Percentiles rank a stretch among this genome's conserved stretches.
Conservation (phyloP, 2,888 invertebrate species). For the Drosophila histrio region DNA sequence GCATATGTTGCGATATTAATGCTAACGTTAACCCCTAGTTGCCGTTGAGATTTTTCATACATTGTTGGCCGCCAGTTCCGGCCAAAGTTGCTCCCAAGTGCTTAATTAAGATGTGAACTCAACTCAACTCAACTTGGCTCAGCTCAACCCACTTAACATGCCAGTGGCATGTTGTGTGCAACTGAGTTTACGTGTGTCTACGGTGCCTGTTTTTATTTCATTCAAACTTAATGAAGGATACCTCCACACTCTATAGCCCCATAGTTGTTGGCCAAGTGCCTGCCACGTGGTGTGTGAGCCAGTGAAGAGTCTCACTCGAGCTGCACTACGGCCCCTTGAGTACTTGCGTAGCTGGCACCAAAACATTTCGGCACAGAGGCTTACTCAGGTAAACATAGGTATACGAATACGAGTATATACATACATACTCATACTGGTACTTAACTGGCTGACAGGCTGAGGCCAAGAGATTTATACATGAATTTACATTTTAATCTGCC, state of each 20-base stretch:
- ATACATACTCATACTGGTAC: neutral
- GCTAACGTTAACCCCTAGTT: constrained; percentile 47
- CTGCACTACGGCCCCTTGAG: constrained; percentile 46
- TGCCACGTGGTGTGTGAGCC: constrained; percentile 36
- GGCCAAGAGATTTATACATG: constrained; percentile 55
- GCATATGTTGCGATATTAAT: constrained; percentile 55
- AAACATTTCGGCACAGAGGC: constrained; percentile 28
- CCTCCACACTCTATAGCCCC: neutral
- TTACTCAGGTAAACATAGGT: constrained; percentile 13
- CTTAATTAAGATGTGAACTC: constrained; percentile 71
- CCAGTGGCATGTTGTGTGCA: constrained; percentile 14
- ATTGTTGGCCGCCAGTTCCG: constrained; percentile 51
- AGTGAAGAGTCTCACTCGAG: constrained; percentile 49
- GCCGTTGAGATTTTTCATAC: constrained; percentile 66
- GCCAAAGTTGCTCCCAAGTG: constrained; percentile 68
- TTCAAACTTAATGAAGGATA: constrained; percentile 80
- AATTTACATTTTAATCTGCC: constrained; percentile 78
- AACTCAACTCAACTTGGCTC: constrained; percentile 45
- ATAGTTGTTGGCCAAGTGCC: constrained; percentile 31
- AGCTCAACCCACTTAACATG: constrained; percentile 44
- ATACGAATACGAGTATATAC: neutral
- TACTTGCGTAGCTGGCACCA: constrained; percentile 22
- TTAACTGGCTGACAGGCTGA: constrained; percentile 43
- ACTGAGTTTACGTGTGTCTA: constrained; percentile 5
- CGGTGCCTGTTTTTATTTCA: constrained; percentile 64